Evolutionary conservation across 2,113 vertebrate species (phyloP).

Genomic region (Aegithalos caudatus): DNA sequence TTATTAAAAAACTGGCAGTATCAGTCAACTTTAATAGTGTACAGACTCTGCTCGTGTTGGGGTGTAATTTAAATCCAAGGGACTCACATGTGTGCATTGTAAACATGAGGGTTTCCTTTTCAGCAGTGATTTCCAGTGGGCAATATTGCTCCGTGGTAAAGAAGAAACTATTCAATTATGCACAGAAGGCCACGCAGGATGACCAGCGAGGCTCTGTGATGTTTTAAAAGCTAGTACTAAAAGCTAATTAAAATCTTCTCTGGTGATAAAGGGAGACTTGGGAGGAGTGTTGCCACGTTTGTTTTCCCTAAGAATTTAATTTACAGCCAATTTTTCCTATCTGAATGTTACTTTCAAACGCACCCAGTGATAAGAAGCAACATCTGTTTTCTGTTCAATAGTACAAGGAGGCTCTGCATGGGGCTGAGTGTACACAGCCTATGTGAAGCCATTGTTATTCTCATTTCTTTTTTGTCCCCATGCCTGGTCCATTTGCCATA

Average conservation of each 20-base stretch:
- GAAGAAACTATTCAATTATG: slow-evolving; percentile 27
- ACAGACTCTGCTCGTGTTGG: not conserved
- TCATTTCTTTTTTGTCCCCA: slow-evolving; percentile 75
- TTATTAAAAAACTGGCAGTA: slow-evolving; percentile 27
- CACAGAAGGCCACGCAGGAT: slow-evolving; percentile 45
- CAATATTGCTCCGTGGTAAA: slow-evolving; percentile 12
- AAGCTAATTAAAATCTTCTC: slow-evolving; percentile 82
- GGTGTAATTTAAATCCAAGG: not conserved
- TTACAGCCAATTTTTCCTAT: slow-evolving; percentile 79
- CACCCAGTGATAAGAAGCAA: slow-evolving; percentile 86
- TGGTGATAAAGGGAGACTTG: slow-evolving; percentile 74
- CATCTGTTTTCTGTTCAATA: slow-evolving; percentile 91
- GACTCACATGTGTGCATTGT: not conserved
- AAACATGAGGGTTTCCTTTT: slow-evolving; percentile 19
- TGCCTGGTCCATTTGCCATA: slow-evolving; percentile 79
- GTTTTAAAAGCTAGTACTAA: slow-evolving; percentile 74
- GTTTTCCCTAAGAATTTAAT: slow-evolving; percentile 80
- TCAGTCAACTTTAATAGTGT: slow-evolving; percentile 8
- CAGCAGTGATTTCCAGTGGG: slow-evolving; percentile 27
- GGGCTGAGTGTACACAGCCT: slow-evolving; percentile 75
- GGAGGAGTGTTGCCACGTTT: slow-evolving; percentile 70
- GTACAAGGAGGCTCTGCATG: slow-evolving; percentile 81
- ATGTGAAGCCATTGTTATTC: slow-evolving; percentile 76
- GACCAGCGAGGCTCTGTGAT: slow-evolving; percentile 64
- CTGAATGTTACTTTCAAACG: slow-evolving; percentile 85